A percentile compares a stretch with the other conserved stretches of the same genome.
Evolutionary conservation across 2,797 vertebrate genomes (phyloP).

Genomic region (Lemur catta): DNA sequence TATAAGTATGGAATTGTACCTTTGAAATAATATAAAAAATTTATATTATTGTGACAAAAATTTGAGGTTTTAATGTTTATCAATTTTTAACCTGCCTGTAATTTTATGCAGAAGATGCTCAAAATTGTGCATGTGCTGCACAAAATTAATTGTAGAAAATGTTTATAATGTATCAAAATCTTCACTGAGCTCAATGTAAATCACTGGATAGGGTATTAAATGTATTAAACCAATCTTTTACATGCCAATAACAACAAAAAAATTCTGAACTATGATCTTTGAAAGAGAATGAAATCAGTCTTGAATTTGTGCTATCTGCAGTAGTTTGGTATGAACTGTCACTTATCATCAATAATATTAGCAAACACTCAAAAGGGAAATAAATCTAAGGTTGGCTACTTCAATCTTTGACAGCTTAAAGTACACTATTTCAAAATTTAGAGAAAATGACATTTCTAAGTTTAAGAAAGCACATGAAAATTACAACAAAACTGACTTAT

Average conservation of each 20-base stretch:
- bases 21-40: constrained; percentile 57
- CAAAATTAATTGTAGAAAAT: constrained; percentile 86
- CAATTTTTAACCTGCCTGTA: constrained; percentile 88
- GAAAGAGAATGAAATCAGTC: not conserved
- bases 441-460: not conserved
- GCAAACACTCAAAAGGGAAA: not conserved
- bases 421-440: not conserved
- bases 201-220: not conserved
- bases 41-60: constrained; percentile 53
- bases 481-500: not conserved
- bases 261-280: not conserved
- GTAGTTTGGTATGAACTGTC: not conserved
- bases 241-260: not conserved
- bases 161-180: not conserved
- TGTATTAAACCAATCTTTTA: not conserved
- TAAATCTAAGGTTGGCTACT: not conserved
- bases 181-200: not conserved
- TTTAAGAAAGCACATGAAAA: not conserved
- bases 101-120: constrained; percentile 92
- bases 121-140: constrained; percentile 91
- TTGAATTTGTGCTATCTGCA: not conserved
- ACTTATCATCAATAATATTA: not conserved
- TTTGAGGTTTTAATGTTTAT: constrained; percentile 76
- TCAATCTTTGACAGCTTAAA: not conserved
- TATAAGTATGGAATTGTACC: not conserved